These are phyloP conservation scores for Antennarius maculatus DNA, from an alignment of 2,797 vertebrate species.

Conservation along the genomic window DNA sequence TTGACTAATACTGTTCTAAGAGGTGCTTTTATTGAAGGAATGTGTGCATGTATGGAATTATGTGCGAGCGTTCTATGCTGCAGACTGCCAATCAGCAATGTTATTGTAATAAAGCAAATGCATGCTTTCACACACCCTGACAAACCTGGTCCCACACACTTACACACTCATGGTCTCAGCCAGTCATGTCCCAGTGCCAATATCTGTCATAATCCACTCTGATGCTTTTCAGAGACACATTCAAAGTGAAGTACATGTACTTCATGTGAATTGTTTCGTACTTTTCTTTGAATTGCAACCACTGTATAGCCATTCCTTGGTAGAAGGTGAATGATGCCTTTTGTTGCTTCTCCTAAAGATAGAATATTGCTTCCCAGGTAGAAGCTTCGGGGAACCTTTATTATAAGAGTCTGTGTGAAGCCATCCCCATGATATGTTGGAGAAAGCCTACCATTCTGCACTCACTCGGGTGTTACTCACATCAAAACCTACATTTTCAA, in stretches of 20 bases:
- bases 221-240: constrained; percentile 23
- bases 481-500: neutral
- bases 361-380: constrained; percentile 27
- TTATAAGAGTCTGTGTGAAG: constrained; percentile 57
- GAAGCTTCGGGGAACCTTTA: constrained; percentile 60
- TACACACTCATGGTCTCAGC: constrained; percentile 49
- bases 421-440: constrained; percentile 42
- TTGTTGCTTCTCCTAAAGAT: neutral
- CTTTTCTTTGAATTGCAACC: constrained; percentile 39
- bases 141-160: constrained; percentile 6
- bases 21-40: constrained; percentile 53
- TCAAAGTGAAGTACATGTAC: constrained; percentile 31
- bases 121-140: constrained; percentile 63
- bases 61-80: constrained; percentile 33
- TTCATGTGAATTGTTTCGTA: constrained; percentile 39
- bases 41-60: constrained; percentile 40
- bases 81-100: constrained; percentile 66
- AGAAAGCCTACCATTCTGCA: constrained; percentile 38
- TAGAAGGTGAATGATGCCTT: constrained; percentile 55
- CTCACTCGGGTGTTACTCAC: constrained; percentile 49
- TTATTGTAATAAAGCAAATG: constrained; percentile 69
- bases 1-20: constrained; percentile 41
- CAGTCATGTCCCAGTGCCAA: constrained; percentile 42
- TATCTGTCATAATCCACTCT: constrained; percentile 45
- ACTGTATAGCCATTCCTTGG: constrained; percentile 47